Evolutionary conservation across 2,113 vertebrate genomes (phyloP), one percentile per base, ranked within the genome.

Genomic region (Clinocottus analis): DNA sequence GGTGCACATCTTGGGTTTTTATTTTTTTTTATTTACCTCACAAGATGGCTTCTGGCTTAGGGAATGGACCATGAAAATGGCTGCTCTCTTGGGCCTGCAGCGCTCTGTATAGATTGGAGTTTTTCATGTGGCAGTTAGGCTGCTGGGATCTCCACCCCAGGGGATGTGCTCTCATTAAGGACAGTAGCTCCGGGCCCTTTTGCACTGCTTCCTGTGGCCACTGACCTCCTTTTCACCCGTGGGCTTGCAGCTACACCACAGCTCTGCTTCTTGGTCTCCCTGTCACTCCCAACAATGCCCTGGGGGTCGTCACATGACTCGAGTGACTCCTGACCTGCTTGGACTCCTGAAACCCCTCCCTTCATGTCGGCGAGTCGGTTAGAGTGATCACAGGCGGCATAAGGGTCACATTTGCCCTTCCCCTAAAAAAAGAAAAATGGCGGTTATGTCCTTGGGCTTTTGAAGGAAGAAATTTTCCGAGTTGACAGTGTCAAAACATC

Each of bases 151-250:
- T 71, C 45, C 83, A 80, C 93, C 92, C 75, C 84, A 91, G 94
- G 95, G 97, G 93, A 95, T 94, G 94, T 90, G 85, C 87, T 95
- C 96, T 97, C 96, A 97, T 97, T 97, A 97, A 95, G 95, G 94
- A 93, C 91, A 84, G 92, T 90, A 93, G 90, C 90, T 95, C 86
- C 85, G 63, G 0, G 95, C 96, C 89, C 72, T 95, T 91, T 93
- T 95, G 90, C 93, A 91, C 93, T 89, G 92, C 94, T 96, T 97
- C 96, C 96, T 96, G 95, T 96, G 96, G 95, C 93, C 93, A 96
- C 81, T 98, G 97, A 98, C 97, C 96, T 97, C 92, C 90, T 97
- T 96, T 96, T 96, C 95, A 96, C 95, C 96, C 90, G 90, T 91
- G 79, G 87, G 91, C 94, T 94, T 88, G 90, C 93, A 94, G 94